Evolutionary conservation across 2,113 vertebrate species (phyloP).

Genomic region (Ploceus nigricollis): DNA sequence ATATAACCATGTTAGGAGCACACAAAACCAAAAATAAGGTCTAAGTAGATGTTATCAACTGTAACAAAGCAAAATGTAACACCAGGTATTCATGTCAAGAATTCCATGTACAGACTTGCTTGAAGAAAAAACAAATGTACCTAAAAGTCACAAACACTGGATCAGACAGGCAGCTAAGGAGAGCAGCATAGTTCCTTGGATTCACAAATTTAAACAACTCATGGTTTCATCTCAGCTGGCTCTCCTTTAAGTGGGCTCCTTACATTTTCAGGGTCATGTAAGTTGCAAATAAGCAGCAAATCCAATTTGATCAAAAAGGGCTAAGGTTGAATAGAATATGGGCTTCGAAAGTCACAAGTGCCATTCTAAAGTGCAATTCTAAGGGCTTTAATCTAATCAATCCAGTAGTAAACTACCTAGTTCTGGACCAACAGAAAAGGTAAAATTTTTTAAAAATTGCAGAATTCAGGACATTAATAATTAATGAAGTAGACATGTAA

Average conservation of each 20-base stretch:
- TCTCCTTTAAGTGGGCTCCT: background rate
- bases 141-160: background rate
- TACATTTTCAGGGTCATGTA: background rate
- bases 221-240: background rate
- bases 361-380: background rate
- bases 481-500: background rate
- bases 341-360: background rate
- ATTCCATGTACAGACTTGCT: background rate
- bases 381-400: background rate
- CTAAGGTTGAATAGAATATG: background rate
- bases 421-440: background rate
- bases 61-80: background rate
- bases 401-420: background rate
- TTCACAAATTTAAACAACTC: background rate
- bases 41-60: background rate
- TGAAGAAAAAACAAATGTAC: background rate
- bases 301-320: background rate
- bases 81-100: background rate
- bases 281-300: background rate
- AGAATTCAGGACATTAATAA: background rate
- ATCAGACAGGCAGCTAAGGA: background rate
- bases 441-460: background rate
- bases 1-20: background rate
- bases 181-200: background rate
- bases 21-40: background rate